Evolutionary conservation across 2,888 invertebrate genomes (phyloP).

Genomic region (Cephonodes hylas): DNA sequence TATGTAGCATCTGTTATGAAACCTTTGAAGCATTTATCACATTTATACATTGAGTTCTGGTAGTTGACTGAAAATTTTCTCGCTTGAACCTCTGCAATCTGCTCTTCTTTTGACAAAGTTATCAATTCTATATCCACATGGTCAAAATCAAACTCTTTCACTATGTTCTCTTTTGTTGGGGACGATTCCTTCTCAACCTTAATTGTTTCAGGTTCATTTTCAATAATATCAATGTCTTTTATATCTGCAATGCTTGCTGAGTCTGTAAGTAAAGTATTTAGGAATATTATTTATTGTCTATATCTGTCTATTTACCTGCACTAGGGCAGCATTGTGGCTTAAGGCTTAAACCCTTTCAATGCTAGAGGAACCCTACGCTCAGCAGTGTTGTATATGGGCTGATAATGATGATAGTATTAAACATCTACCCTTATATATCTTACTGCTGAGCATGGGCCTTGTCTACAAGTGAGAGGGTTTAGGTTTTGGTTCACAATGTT

Average conservation of each 20-base stretch:
- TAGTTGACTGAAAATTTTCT: slow-evolving; percentile 55
- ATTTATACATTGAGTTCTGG: slow-evolving; percentile 56
- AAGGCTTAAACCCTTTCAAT: too few species aligned
- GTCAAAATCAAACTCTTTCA: background rate
- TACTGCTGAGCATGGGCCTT: too few species aligned
- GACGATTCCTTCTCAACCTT: background rate
- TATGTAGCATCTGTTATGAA: slow-evolving; percentile 55
- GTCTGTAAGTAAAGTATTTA: background rate
- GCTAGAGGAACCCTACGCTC: too few species aligned
- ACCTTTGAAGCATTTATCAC: slow-evolving; percentile 60
- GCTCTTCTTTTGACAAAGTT: slow-evolving; percentile 50
- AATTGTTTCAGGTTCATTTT: slow-evolving; percentile 14
- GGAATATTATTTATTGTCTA: too few species aligned
- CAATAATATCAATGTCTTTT: slow-evolving; percentile 16
- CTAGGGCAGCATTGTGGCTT: too few species aligned
- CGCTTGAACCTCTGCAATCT: slow-evolving; percentile 47
- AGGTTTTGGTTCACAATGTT: too few species aligned
- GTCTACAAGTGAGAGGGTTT: too few species aligned
- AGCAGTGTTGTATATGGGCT: too few species aligned
- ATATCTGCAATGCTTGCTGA: background rate
- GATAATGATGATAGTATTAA: too few species aligned
- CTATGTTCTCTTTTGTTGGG: background rate
- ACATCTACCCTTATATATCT: too few species aligned
- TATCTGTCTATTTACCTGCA: too few species aligned
- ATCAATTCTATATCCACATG: slow-evolving; percentile 42